These are phyloP conservation scores for Synanthedon tipuliformis DNA, from an alignment of 2,888 invertebrate genomes.

Conservation along the genomic window DNA sequence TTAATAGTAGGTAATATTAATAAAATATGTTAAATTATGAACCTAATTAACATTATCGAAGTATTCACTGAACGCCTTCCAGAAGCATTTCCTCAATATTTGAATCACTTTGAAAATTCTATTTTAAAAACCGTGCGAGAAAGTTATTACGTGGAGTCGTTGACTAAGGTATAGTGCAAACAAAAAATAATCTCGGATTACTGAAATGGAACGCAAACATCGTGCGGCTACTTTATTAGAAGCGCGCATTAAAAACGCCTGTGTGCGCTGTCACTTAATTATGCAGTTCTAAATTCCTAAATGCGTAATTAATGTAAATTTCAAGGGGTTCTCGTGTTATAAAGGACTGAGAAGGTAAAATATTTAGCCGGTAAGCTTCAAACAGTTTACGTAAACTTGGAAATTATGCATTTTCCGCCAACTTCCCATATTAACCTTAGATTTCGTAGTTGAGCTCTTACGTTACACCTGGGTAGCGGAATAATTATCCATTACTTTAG, in stretches of 20 bases:
- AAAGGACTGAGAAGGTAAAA: slow-evolving; percentile 41
- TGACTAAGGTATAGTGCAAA: not conserved
- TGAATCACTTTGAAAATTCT: too few relatives aligned
- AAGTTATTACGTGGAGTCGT: not conserved
- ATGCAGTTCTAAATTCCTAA: slow-evolving; percentile 41
- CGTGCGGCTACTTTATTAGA: not conserved
- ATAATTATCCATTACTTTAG: too few relatives aligned
- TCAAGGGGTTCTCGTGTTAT: slow-evolving; percentile 37
- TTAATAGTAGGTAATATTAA: too few relatives aligned
- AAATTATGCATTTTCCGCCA: slow-evolving; percentile 11
- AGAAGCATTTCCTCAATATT: too few relatives aligned
- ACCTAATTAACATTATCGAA: too few relatives aligned
- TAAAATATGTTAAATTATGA: too few relatives aligned
- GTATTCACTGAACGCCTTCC: too few relatives aligned
- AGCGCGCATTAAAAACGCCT: slow-evolving; percentile 11
- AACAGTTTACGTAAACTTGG: slow-evolving; percentile 17
- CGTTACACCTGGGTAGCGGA: too few relatives aligned
- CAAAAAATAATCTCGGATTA: not conserved
- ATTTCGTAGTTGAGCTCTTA: not conserved
- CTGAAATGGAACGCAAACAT: not conserved
- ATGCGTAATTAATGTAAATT: slow-evolving; percentile 56
- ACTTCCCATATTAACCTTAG: slow-evolving; percentile 10
- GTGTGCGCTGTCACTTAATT: slow-evolving; percentile 33
- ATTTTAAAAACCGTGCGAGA: not conserved
- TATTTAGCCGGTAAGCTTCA: slow-evolving; percentile 29